Evolutionary conservation across 2,113 vertebrate genomes (phyloP).

Genomic region (Pelmatolapia mariae): DNA sequence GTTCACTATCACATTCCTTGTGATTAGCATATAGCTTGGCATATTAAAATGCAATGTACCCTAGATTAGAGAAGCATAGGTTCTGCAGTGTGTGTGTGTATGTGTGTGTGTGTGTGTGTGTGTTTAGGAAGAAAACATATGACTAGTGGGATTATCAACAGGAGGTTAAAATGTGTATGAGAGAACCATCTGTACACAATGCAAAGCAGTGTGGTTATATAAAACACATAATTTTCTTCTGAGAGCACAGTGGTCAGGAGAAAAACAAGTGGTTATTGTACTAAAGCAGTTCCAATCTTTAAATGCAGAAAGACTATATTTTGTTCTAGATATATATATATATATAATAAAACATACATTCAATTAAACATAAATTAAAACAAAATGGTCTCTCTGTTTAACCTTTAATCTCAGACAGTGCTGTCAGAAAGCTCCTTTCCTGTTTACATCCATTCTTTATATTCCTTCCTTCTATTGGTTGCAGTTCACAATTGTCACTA

Average conservation of each 20-base stretch:
- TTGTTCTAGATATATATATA: background rate
- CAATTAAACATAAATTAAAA: background rate
- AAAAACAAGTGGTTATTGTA: background rate
- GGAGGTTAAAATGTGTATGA: background rate
- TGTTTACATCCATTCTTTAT: background rate
- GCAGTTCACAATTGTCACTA: background rate
- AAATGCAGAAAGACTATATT: background rate
- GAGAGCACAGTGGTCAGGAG: background rate
- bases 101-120: too few species aligned
- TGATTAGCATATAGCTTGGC: constrained; percentile 41
- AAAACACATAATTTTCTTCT: background rate
- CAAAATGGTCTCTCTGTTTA: background rate
- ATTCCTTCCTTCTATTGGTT: background rate
- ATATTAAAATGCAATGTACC: constrained; percentile 28
- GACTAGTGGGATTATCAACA: background rate
- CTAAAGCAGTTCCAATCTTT: background rate
- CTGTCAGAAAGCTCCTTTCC: background rate
- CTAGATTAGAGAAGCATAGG: background rate
- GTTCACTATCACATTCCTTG: constrained; percentile 30
- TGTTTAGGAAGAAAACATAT: background rate
- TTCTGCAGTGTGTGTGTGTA: background rate
- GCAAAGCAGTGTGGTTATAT: background rate
- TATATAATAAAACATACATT: background rate
- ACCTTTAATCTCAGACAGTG: background rate
- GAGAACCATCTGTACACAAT: background rate